Evolutionary conservation across 1,140 invertebrate genomes (phyloP).

Genomic region (Drosophila sproati): DNA sequence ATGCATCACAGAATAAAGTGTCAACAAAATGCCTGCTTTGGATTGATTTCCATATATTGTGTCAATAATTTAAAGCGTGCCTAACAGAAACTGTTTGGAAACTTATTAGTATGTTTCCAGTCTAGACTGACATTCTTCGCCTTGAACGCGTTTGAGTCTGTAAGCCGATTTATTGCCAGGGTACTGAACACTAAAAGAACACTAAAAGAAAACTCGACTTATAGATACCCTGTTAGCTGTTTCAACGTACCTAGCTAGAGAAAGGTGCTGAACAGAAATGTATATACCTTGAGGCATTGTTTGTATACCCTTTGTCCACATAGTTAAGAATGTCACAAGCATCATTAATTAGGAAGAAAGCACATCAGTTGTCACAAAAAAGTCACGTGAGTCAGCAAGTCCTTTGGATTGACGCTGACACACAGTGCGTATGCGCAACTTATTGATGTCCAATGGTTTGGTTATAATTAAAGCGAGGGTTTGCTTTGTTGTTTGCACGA

Average conservation of each 20-base stretch:
- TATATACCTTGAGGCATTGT: not conserved
- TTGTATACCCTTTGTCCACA: not conserved
- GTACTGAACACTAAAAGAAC: not conserved
- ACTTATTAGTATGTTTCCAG: conserved; percentile 14
- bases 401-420: not conserved
- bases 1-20: not conserved
- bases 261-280: not conserved
- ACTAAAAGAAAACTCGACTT: not conserved
- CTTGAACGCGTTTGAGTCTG: not conserved
- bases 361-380: not conserved
- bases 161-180: conserved; percentile 4
- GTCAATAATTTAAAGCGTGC: conserved; percentile 12
- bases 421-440: conserved; percentile 33
- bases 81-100: not conserved
- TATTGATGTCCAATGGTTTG: not conserved
- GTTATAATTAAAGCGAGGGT: conserved; percentile 4
- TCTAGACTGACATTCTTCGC: conserved; percentile 48
- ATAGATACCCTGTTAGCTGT: not conserved
- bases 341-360: not conserved
- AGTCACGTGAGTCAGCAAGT: not conserved
- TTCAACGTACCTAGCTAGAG: too few species aligned
- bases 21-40: conserved; percentile 14
- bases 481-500: not conserved
- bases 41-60: conserved; percentile 68
- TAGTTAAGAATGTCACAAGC: not conserved